A percentile compares a stretch with the other conserved stretches of the same genome.
phyloP scores from a whole-genome alignment of 2,797 vertebrate species.

The Okamejei kenojei region DNA sequence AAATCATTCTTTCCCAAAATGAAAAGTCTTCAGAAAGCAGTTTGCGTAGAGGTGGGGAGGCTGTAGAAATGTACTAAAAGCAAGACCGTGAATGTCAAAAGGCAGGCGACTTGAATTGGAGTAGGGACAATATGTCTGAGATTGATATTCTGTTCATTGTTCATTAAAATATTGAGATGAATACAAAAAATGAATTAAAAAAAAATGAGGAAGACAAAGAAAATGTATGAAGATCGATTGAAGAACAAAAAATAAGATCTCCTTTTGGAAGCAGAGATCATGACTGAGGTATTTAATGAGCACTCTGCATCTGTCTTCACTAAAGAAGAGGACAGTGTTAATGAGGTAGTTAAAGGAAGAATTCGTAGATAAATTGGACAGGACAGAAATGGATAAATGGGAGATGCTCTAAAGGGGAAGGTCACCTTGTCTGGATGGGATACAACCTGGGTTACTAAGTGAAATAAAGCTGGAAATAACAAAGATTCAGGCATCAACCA shows the following conservation, averaged over 20 bases:
- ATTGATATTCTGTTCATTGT: background rate
- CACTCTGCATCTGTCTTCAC: background rate
- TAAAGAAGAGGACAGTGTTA: background rate
- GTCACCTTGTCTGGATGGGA: background rate
- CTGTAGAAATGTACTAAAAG: background rate
- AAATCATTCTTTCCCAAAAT: background rate
- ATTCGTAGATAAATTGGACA: background rate
- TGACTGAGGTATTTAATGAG: background rate
- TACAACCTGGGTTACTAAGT: background rate
- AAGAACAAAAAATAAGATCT: too few relatives aligned
- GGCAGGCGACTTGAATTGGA: background rate
- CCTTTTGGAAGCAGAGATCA: background rate
- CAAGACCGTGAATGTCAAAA: background rate
- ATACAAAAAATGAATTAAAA: background rate
- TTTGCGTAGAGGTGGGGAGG: background rate
- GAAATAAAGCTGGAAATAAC: background rate
- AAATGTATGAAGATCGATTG: background rate
- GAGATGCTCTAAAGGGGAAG: background rate
- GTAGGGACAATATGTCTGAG: background rate
- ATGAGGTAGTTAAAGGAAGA: background rate
- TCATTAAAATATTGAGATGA: background rate
- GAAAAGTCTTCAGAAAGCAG: background rate
- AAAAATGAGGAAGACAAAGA: background rate
- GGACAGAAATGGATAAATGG: background rate
- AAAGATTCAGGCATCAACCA: background rate